Base-by-base conservation (phyloP, 2,888 invertebrate genomes). In the Conchocele bisecta region DNA sequence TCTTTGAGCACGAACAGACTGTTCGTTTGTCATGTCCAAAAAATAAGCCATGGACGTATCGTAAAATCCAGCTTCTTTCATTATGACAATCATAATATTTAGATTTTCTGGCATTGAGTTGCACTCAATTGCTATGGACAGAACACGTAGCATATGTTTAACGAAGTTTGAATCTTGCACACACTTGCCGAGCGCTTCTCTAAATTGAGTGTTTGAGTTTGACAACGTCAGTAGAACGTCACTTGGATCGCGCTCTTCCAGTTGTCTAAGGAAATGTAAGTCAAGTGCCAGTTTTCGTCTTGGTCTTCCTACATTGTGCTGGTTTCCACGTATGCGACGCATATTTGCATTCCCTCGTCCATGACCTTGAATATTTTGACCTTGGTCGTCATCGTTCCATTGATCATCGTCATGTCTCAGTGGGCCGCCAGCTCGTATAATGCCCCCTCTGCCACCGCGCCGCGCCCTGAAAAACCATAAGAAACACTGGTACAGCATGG, bases 81-180 rank as follows among this genome's bases (percentile, higher is more conserved):
- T 68, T 11, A 75, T 66, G 58, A 60, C 58, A 61, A 60, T 42
- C 20, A 68, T n/a, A 7, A 33, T 56, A 9, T 63, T 59, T n/a
- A 78, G 42, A 11, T 54, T 53, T 41, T 58, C 44, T 11, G 75
- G 67, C 7, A 44, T 39, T 1, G 74, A 69, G 24, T 58, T 58
- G 26, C 75, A 80, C 4, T 35, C 46, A 28, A 70, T 64, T 2
- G 78, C 81, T 56, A 61, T 78, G 24, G 73, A 66, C n/a, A 82
- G 39, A 0, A 78, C 70, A 13, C 39, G 50, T n/a, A 67, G 42
- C 13, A 64, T 20, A 1, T 59, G 51, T 56, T 44, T 46, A 2
- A 70, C 46, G 35, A 60, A 35, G 20, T 59, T 60, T 3, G 48
- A 50, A 20, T 50, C 50, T 9, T 26, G 7, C 17, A 28, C 50